A percentile compares a stretch with the other conserved stretches of the same genome.
Conservation (phyloP, 2,888 invertebrate genomes). For the Yponomeuta plumbellus region DNA sequence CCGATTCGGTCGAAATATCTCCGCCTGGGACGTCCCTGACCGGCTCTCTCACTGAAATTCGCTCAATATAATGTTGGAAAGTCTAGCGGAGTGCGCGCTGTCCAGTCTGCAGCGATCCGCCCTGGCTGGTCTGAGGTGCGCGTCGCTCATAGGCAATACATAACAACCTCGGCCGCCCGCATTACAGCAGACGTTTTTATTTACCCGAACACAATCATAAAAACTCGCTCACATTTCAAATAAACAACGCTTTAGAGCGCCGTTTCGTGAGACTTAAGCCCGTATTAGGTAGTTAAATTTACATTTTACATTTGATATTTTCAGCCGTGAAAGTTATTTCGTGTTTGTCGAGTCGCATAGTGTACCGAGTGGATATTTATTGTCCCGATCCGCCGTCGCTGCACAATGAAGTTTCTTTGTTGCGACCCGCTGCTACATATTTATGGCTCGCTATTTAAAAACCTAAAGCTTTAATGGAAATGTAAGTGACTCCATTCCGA, state of each 20-base stretch:
- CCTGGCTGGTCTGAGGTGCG: slow-evolving; percentile 34
- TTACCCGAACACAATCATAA: slow-evolving; percentile 61
- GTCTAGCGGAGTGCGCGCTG: slow-evolving; percentile 14
- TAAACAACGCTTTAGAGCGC: slow-evolving; percentile 65
- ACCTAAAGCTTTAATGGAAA: slow-evolving; percentile 23
- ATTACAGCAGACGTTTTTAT: slow-evolving; percentile 69
- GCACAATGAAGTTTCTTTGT: slow-evolving; percentile 48
- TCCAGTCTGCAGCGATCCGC: slow-evolving; percentile 32
- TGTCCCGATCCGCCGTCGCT: slow-evolving; percentile 39
- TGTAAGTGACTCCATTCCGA: not conserved
- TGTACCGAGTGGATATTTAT: slow-evolving; percentile 45
- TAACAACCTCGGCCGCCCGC: slow-evolving; percentile 46
- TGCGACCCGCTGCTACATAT: slow-evolving; percentile 57
- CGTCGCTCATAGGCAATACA: slow-evolving; percentile 61
- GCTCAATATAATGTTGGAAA: not conserved
- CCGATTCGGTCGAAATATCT: no score
- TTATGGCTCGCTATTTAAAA: slow-evolving; percentile 62
- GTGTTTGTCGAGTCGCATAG: slow-evolving; percentile 42
- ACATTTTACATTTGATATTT: slow-evolving; percentile 73
- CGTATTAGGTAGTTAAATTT: slow-evolving; percentile 74
- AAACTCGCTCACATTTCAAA: slow-evolving; percentile 68
- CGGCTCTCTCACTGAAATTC: no score
- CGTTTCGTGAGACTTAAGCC: slow-evolving; percentile 54
- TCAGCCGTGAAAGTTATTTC: slow-evolving; percentile 68
- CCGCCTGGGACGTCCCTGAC: no score